A percentile compares a stretch with the other conserved stretches of the same genome.
These are phyloP conservation scores for Antedon mediterranea DNA, from an alignment of 53 echinoderm and acorn worm species.

Conservation along the genomic window DNA sequence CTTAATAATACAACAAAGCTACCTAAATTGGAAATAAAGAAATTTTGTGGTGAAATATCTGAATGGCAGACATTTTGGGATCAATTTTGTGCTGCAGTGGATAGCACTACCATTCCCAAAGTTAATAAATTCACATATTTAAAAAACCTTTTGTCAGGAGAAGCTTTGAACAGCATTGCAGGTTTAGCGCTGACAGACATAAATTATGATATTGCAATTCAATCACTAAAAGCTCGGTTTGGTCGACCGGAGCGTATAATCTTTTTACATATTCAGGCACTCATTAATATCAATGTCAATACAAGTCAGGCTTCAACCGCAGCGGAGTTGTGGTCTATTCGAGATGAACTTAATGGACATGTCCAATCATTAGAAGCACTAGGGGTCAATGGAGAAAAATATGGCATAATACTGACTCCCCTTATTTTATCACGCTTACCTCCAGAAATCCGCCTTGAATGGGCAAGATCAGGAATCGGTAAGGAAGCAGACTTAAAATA, in stretches of 20 bases:
- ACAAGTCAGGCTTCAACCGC: not conserved
- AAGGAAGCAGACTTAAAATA: constrained; percentile 12
- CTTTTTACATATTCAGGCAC: constrained; percentile 8
- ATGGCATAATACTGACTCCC: constrained; percentile 7
- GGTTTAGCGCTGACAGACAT: constrained; percentile 5
- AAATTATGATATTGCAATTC: constrained; percentile 3
- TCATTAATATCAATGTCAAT: constrained; percentile 9
- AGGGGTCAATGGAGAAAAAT: constrained; percentile 9
- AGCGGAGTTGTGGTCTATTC: not conserved
- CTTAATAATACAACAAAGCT: not conserved
- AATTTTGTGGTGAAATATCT: not conserved
- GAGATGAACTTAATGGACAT: constrained; percentile 3
- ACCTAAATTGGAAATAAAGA: constrained; percentile 9
- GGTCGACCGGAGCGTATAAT: constrained; percentile 15
- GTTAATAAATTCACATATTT: constrained; percentile 17
- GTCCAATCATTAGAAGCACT: constrained; percentile 10
- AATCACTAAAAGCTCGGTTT: constrained; percentile 6
- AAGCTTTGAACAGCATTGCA: constrained; percentile 5
- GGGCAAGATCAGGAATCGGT: constrained; percentile 10
- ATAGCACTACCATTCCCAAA: constrained; percentile 4
- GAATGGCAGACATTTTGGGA: constrained; percentile 7
- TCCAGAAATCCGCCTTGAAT: constrained; percentile 5
- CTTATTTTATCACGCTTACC: constrained; percentile 9
- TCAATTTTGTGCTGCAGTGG: constrained; percentile 1
- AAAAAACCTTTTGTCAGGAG: constrained; percentile 2